A percentile compares a stretch with the other conserved stretches of the same genome.
Evolutionary conservation across 2,888 invertebrate species (phyloP).

Genomic region (Tachina lurida): DNA sequence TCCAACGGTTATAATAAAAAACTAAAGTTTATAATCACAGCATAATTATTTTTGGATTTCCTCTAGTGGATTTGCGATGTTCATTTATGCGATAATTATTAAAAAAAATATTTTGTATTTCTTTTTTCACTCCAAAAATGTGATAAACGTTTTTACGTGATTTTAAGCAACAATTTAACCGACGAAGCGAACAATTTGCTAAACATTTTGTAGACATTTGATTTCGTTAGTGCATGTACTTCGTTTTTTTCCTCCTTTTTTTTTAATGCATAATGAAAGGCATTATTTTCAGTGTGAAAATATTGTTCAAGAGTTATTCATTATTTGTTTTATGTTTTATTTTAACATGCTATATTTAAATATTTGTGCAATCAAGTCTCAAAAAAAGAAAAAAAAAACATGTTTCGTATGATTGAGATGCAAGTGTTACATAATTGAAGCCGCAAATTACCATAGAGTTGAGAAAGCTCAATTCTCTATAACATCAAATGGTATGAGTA

Average conservation of each 20-base stretch:
- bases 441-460: background rate
- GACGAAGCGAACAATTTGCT: conserved; percentile 59
- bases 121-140: conserved; percentile 62
- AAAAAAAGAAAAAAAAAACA: background rate
- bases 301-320: conserved; percentile 9
- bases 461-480: too few relatives aligned
- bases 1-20: conserved; percentile 15
- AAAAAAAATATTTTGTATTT: conserved; percentile 14
- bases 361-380: conserved; percentile 15
- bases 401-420: background rate
- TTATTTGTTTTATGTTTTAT: background rate
- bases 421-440: background rate
- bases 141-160: conserved; percentile 70
- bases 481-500: too few relatives aligned
- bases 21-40: conserved; percentile 48
- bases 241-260: background rate
- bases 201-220: conserved; percentile 58
- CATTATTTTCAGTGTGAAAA: conserved; percentile 42
- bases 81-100: conserved; percentile 58
- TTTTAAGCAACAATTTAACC: conserved; percentile 56
- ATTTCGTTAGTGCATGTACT: conserved; percentile 35
- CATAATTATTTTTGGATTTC: conserved; percentile 65
- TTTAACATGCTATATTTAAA: conserved; percentile 33
- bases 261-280: conserved; percentile 4
- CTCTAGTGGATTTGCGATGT: conserved; percentile 43